phyloP scores from a whole-genome alignment of 92 coral and sea anemone genomes.

The Phenganax stokvisi region DNA sequence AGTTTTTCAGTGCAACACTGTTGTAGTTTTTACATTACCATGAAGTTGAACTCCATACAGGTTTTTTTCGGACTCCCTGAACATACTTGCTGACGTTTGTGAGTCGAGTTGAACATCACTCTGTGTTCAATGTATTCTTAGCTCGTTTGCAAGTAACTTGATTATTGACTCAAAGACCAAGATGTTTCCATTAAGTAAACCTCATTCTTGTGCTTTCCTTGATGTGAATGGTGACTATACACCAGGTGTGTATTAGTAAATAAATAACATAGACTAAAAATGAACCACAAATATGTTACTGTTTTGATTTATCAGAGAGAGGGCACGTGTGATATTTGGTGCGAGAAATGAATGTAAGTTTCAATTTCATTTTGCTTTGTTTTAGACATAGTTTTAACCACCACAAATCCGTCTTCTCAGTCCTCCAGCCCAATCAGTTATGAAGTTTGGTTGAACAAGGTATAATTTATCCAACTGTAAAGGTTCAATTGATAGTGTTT shows the following conservation, averaged over 20 bases:
- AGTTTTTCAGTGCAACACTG: too few species aligned
- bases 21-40: too few species aligned
- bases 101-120: not conserved
- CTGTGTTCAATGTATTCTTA: not conserved
- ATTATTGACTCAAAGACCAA: not conserved
- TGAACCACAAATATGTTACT: too few species aligned
- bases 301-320: too few species aligned
- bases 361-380: not conserved
- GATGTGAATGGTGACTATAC: conserved; percentile 76
- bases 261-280: too few species aligned
- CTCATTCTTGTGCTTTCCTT: conserved; percentile 87
- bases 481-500: not conserved
- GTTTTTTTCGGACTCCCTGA: too few species aligned
- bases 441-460: conserved; percentile 88
- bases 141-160: conserved; percentile 18
- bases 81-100: too few species aligned
- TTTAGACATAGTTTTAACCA: conserved; percentile 9
- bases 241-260: conserved; percentile 54
- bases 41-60: too few species aligned
- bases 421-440: conserved; percentile 18
- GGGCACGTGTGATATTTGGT: too few species aligned
- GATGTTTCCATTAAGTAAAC: conserved; percentile 53
- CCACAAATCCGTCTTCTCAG: not conserved
- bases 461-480: conserved; percentile 6
- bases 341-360: not conserved